Evolutionary conservation across 2,888 invertebrate genomes (phyloP).

Genomic region (Leptinotarsa haldemani): DNA sequence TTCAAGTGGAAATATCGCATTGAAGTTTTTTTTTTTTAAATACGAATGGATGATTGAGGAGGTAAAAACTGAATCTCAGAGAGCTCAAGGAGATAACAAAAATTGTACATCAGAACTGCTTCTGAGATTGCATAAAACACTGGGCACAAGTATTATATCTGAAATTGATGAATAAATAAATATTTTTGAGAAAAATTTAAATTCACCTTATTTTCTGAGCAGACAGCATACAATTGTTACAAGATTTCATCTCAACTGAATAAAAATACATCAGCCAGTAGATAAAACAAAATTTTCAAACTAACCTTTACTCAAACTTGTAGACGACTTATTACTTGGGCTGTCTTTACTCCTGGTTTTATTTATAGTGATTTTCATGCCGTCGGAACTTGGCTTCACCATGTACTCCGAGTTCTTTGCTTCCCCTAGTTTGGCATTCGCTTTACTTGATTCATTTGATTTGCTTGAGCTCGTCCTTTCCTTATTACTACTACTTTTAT

Average conservation of each 20-base stretch:
- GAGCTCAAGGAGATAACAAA: too few species aligned
- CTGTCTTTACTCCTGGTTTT: constrained; percentile 83
- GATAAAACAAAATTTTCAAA: background rate
- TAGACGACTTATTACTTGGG: constrained; percentile 33
- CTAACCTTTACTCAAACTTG: constrained; percentile 44
- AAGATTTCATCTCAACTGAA: background rate
- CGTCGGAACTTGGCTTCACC: constrained; percentile 89
- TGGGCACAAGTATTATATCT: too few species aligned
- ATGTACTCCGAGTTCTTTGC: constrained; percentile 85
- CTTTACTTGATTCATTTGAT: constrained; percentile 56
- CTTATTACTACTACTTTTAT: constrained; percentile 56
- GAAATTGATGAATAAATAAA: too few species aligned
- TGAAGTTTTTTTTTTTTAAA: too few species aligned
- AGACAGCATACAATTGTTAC: too few species aligned
- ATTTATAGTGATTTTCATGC: constrained; percentile 92
- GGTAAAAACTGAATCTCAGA: too few species aligned
- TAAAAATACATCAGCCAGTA: background rate
- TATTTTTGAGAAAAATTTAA: too few species aligned
- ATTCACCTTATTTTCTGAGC: too few species aligned
- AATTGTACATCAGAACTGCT: too few species aligned
- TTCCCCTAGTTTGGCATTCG: constrained; percentile 64
- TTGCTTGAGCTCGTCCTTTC: constrained; percentile 56
- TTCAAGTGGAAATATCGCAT: too few species aligned
- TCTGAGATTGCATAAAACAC: too few species aligned
- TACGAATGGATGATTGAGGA: too few species aligned